Percentiles rank a stretch among this genome's conserved stretches.
These are phyloP conservation scores for Heliconius hortense DNA, from an alignment of 2,888 invertebrate species.

Conservation along the genomic window DNA sequence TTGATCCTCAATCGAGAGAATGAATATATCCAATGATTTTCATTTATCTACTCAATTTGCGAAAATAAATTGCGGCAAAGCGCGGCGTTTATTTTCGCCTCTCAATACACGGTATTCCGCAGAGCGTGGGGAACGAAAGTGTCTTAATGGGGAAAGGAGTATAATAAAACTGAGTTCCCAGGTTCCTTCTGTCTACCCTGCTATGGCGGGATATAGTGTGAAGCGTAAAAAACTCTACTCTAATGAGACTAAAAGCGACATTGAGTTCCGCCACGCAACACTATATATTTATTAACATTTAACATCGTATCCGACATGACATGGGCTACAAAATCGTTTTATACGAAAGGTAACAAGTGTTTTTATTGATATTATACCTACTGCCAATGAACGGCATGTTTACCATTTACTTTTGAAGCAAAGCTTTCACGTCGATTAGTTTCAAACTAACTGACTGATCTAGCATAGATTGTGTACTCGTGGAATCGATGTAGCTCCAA, in stretches of 20 bases:
- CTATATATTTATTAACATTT: too few species aligned
- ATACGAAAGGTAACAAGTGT: neutral
- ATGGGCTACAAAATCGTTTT: neutral
- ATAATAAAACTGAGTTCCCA: neutral
- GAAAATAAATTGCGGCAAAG: neutral
- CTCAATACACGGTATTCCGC: neutral
- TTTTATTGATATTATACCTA: conserved; percentile 28
- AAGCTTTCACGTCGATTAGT: conserved; percentile 36
- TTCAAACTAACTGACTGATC: conserved; percentile 20
- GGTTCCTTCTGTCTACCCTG: neutral
- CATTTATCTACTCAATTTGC: neutral
- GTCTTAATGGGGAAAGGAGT: too few species aligned
- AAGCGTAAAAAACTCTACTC: neutral
- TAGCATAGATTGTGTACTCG: neutral
- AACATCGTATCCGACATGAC: neutral
- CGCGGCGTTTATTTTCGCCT: neutral
- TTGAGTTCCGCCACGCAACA: neutral
- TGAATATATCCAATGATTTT: neutral
- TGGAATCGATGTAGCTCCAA: neutral
- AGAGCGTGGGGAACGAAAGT: too few species aligned
- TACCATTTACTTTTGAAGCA: conserved; percentile 14
- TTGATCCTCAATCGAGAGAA: neutral
- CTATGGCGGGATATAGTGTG: neutral
- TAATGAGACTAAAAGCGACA: neutral
- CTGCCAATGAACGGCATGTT: conserved; percentile 21